A percentile compares a stretch with the other conserved stretches of the same genome.
phyloP scores from a whole-genome alignment of 2,797 vertebrate species.

The Acipenser ruthenus region DNA sequence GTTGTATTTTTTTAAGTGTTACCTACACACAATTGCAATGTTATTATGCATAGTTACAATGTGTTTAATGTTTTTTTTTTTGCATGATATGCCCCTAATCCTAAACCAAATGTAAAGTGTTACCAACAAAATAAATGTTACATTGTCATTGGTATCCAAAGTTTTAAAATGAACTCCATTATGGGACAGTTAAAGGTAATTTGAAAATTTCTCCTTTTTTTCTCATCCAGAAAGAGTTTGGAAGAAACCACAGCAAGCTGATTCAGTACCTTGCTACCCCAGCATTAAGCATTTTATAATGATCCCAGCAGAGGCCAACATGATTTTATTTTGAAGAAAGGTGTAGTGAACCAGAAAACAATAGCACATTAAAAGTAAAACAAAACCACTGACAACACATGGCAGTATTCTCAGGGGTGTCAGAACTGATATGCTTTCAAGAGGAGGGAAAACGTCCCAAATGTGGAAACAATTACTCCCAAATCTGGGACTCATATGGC shows the following conservation, averaged over 20 bases:
- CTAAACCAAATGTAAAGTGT: too few relatives aligned
- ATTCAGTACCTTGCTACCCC: neutral
- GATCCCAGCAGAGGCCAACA: conserved; percentile 6
- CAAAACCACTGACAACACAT: conserved; percentile 47
- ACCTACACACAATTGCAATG: too few relatives aligned
- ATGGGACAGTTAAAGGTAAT: neutral
- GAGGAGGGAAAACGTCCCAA: conserved; percentile 35
- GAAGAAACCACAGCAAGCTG: neutral
- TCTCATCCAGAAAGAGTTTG: neutral
- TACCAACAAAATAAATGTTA: too few relatives aligned
- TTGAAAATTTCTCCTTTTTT: neutral
- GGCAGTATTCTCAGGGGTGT: conserved; percentile 44
- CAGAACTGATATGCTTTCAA: conserved; percentile 45
- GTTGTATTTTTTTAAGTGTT: too few relatives aligned
- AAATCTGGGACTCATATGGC: conserved; percentile 56
- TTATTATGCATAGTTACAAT: too few relatives aligned
- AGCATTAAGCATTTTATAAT: neutral
- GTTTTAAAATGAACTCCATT: conserved; percentile 7
- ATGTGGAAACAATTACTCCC: conserved; percentile 62
- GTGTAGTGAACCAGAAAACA: conserved; percentile 47
- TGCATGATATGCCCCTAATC: too few relatives aligned
- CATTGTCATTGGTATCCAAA: neutral
- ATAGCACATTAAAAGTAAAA: conserved; percentile 52
- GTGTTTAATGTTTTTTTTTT: too few relatives aligned
- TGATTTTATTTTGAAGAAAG: conserved; percentile 39